A percentile compares a stretch with the other conserved stretches of the same genome.
Conservation (phyloP, 2,113 vertebrate species). For the Stegostoma tigrinum region DNA sequence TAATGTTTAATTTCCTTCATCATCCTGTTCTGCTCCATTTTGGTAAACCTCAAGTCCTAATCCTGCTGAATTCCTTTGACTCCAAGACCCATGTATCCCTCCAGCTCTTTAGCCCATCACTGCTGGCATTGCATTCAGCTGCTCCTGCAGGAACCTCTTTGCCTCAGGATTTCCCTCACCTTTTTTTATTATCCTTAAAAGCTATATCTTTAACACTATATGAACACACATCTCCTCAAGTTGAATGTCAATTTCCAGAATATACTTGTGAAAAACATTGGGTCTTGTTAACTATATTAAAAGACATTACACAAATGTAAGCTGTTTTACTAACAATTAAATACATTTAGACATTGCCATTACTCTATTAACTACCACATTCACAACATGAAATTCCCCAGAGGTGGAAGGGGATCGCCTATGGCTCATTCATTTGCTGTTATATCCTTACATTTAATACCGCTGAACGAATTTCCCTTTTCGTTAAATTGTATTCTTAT, state of each 20-base stretch:
- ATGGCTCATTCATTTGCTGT: neutral
- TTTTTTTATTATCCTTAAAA: neutral
- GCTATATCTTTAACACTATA: neutral
- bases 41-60: neutral
- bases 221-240: neutral
- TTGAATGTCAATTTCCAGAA: neutral
- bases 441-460: neutral
- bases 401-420: neutral
- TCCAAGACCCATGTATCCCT: neutral
- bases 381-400: neutral
- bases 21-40: neutral
- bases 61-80: neutral
- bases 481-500: slow-evolving; percentile 4
- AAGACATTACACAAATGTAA: neutral
- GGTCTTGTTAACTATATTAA: neutral
- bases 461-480: neutral
- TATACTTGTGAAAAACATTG: neutral
- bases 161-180: neutral
- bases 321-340: neutral
- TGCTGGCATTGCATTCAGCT: neutral
- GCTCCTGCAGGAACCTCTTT: neutral
- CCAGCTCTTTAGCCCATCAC: neutral
- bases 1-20: neutral
- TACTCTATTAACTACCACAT: neutral
- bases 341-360: neutral